Percentiles rank a stretch among this genome's conserved stretches.
Evolutionary conservation across 2,113 vertebrate species (phyloP).

Genomic region (Sinocyclocheilus anophthalmus): DNA sequence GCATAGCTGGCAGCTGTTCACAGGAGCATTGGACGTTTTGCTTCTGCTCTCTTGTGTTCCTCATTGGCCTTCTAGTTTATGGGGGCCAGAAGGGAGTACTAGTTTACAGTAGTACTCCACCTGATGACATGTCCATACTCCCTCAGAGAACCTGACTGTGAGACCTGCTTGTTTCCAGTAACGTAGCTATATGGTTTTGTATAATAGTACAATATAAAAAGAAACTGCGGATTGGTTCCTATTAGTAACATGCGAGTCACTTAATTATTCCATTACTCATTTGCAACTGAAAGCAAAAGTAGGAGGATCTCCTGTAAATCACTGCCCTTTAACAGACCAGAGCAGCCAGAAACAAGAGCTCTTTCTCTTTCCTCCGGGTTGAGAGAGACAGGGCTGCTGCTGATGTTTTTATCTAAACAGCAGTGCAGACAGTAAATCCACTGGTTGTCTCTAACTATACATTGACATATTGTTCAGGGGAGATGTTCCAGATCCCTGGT

Average conservation of each 20-base stretch:
- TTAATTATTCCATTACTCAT: not conserved
- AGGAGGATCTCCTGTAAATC: constrained; percentile 18
- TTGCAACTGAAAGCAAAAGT: constrained; percentile 7
- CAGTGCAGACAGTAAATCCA: constrained; percentile 49
- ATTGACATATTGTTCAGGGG: constrained; percentile 36
- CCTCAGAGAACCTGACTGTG: not conserved
- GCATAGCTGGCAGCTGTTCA: constrained; percentile 53
- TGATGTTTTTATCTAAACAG: constrained; percentile 48
- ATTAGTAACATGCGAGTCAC: not conserved
- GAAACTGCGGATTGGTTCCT: not conserved
- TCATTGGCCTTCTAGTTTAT: constrained; percentile 16
- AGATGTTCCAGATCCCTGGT: constrained; percentile 9
- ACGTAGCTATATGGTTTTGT: not conserved
- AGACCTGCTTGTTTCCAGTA: constrained; percentile 5
- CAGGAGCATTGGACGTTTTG: constrained; percentile 12
- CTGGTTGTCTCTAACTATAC: constrained; percentile 20
- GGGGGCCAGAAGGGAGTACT: constrained; percentile 23
- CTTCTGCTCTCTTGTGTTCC: not conserved
- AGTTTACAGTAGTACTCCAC: constrained; percentile 22
- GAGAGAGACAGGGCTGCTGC: constrained; percentile 27
- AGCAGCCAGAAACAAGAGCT: constrained; percentile 46
- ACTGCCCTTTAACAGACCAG: not conserved
- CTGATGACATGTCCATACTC: constrained; percentile 34
- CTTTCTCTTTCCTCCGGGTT: constrained; percentile 21
- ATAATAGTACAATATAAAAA: not conserved